These are phyloP conservation scores for Perizoma flavofasciatum DNA, from an alignment of 2,888 invertebrate species.

Conservation along the genomic window DNA sequence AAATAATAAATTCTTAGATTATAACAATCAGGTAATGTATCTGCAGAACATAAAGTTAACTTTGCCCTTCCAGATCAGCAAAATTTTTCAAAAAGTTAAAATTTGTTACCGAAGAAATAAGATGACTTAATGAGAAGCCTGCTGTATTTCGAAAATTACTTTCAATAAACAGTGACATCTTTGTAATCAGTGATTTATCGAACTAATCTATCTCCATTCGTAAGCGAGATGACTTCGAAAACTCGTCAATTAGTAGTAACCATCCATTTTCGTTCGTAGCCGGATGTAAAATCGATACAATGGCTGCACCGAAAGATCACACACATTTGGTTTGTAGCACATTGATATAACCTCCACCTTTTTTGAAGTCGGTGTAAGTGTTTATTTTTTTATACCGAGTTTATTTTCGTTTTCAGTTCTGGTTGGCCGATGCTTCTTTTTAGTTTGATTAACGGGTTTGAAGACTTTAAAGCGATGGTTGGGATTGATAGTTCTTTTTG, in stretches of 20 bases:
- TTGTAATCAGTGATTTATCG: conserved; percentile 1
- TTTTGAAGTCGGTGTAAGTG: conserved; percentile 37
- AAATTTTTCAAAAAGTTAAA: too few species aligned
- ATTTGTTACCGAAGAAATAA: too few species aligned
- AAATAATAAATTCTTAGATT: too few species aligned
- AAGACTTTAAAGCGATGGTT: conserved; percentile 24
- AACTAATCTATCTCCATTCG: conserved; percentile 32
- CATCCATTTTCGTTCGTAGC: conserved; percentile 65
- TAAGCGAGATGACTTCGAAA: conserved; percentile 38
- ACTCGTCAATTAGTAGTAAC: conserved; percentile 44
- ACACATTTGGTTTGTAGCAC: conserved; percentile 56
- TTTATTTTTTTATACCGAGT: conserved; percentile 49
- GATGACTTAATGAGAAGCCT: too few species aligned
- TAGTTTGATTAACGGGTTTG: conserved; percentile 22
- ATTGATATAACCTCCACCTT: conserved; percentile 22
- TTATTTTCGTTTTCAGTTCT: conserved; percentile 30
- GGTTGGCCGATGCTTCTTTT: conserved; percentile 22
- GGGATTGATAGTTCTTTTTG: conserved; percentile 16
- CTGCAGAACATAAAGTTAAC: too few species aligned
- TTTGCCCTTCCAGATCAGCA: too few species aligned
- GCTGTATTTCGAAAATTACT: too few species aligned
- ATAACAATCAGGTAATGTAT: too few species aligned
- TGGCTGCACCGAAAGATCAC: conserved; percentile 67
- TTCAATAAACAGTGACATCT: background rate
- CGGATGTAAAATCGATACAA: conserved; percentile 79